Base-by-base conservation (phyloP, 2,797 vertebrate species). In the Enteromius viviparus region DNA sequence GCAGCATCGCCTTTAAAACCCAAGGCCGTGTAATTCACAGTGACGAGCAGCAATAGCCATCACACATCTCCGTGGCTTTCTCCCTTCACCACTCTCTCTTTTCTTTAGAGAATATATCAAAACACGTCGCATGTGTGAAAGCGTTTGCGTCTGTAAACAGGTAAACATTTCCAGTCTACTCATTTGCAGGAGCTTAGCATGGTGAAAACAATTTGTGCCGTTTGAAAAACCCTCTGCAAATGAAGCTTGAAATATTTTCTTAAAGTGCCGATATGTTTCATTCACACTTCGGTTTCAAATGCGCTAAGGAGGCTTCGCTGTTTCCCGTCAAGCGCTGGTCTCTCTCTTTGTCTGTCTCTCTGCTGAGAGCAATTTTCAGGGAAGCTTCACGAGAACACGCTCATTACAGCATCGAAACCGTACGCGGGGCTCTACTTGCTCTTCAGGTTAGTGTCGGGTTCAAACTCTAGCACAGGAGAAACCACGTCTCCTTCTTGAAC, bases 181-280 rank as follows among this genome's bases (percentile, higher is more conserved):
- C 88, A 93, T 92, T 91, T 90, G 89, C 89, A 82, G 76, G 88
- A 87, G 88, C 89, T 92, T 94, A 91, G 90, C 91, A 84, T 87
- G 76, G 86, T 89, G 89, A 91, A 89, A 91, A 89, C 90, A 91
- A 92, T 92, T 92, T 92, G 87, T 89, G 87, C 88, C 82, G 84
- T 88, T 87, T 90, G 88, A 91, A 85, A 80, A 85, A 87, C 65
- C 84, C 82, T 53, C n/a, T 79, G 85, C 89, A 91, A 91, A 92
- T 90, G 90, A 93, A 90, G 89, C 89, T 89, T 83, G 87, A 88
- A 91, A 90, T 90, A 91, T 91, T 90, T 88, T 86, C 86, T 88
- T 91, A 89, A 86, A 89, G 88, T 84, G 88, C 84, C 88, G 87
- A 89, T 89, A 88, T 85, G 89, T 91, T 91, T 91, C 89, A 92